phyloP scores from a whole-genome alignment of 2,113 vertebrate genomes.

The Aphyosemion australe region DNA sequence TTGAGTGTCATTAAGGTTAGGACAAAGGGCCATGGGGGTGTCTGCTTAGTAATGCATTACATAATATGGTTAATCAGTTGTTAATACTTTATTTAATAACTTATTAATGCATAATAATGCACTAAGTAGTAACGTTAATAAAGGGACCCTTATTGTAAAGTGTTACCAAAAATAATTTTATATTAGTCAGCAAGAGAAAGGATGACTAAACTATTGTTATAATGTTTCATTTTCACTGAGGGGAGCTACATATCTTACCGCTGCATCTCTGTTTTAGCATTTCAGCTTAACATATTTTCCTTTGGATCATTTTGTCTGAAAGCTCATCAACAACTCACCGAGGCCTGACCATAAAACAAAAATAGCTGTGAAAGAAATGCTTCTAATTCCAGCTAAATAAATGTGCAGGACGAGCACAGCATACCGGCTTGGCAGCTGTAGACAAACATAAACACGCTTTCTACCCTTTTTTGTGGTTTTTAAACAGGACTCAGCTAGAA shows the following conservation, averaged over 20 bases:
- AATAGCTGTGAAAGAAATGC: background rate
- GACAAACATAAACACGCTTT: background rate
- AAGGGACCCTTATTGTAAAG: conserved; percentile 3
- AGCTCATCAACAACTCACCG: background rate
- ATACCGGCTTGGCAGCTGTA: background rate
- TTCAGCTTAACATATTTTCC: background rate
- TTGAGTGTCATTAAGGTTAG: no score
- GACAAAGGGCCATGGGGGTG: no score
- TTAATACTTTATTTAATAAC: no score
- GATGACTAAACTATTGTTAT: conserved; percentile 6
- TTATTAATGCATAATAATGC: no score
- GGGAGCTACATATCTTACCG: background rate
- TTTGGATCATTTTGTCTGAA: conserved; percentile 16
- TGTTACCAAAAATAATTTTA: background rate
- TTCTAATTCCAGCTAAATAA: background rate
- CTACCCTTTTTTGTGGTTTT: background rate
- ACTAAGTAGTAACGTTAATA: no score
- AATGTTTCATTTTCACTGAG: background rate
- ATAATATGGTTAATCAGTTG: no score
- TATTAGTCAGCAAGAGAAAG: conserved; percentile 1
- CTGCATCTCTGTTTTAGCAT: conserved; percentile 7
- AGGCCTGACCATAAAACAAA: conserved; percentile 4
- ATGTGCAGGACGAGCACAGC: background rate
- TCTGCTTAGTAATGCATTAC: no score
- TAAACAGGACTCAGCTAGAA: background rate